These are phyloP conservation scores for Phasianus colchicus DNA, from an alignment of 2,113 vertebrate species.

Conservation along the genomic window DNA sequence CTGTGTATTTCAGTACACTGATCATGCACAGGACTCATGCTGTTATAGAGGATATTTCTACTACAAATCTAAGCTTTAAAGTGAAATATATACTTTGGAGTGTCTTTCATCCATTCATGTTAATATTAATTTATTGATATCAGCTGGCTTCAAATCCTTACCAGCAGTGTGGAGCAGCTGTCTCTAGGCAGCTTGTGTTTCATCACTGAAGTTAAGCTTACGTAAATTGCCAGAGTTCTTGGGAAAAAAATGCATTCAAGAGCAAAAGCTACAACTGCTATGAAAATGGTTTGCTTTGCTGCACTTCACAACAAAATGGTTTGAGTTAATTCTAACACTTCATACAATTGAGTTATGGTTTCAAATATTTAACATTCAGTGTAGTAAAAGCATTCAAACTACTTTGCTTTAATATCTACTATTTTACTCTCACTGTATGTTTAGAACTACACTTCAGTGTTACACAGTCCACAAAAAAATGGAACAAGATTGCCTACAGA, in stretches of 20 bases:
- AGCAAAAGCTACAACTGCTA: not conserved
- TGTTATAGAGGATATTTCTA: not conserved
- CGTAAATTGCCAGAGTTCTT: not conserved
- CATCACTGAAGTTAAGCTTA: not conserved
- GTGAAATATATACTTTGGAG: not conserved
- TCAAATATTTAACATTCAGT: not conserved
- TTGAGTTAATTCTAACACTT: not conserved
- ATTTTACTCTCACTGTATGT: not conserved
- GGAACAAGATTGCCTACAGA: not conserved
- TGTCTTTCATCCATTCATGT: not conserved
- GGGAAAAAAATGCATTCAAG: not conserved
- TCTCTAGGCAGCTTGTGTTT: not conserved
- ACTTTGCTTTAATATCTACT: not conserved
- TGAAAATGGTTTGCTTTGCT: not conserved
- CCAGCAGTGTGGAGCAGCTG: not conserved
- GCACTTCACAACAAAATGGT: not conserved
- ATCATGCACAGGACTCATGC: not conserved
- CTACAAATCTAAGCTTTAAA: not conserved
- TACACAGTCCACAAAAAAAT: not conserved
- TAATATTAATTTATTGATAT: not conserved
- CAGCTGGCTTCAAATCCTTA: not conserved
- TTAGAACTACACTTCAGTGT: not conserved
- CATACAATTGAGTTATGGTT: not conserved
- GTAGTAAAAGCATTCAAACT: not conserved
- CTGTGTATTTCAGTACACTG: too few relatives aligned